Conservation (phyloP, 1,140 invertebrate species). For the Venustaconcha ellipsiformis region DNA sequence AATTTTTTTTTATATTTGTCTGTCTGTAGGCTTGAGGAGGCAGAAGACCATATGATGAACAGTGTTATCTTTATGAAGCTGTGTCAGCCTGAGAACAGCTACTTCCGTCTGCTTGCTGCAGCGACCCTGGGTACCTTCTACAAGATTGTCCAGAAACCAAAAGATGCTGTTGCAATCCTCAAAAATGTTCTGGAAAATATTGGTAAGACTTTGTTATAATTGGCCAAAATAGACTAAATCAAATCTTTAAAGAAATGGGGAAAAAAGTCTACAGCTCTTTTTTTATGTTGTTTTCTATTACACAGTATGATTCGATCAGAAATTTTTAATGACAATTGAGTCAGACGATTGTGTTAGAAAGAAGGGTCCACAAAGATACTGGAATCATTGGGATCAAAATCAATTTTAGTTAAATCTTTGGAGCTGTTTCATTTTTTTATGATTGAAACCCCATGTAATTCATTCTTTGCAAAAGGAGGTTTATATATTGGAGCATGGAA, state of each 20-base stretch:
- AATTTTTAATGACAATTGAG: too few relatives aligned
- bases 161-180: constrained; percentile 55
- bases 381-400: too few relatives aligned
- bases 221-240: not conserved
- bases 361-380: too few relatives aligned
- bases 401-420: too few relatives aligned
- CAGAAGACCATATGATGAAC: constrained; percentile 49
- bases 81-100: constrained; percentile 54
- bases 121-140: constrained; percentile 64
- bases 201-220: constrained; percentile 40
- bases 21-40: constrained; percentile 46
- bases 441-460: too few relatives aligned
- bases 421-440: too few relatives aligned
- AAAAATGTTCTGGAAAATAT: constrained; percentile 51
- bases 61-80: constrained; percentile 55
- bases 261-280: not conserved
- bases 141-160: constrained; percentile 53
- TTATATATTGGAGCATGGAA: too few relatives aligned
- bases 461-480: too few relatives aligned
- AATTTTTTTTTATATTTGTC: not conserved
- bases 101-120: constrained; percentile 53
- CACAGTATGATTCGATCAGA: not conserved
- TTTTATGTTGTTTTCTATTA: not conserved
- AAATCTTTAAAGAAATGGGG: not conserved
- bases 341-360: too few relatives aligned